A percentile compares a stretch with the other conserved stretches of the same genome.
phyloP scores from a whole-genome alignment of 2,797 vertebrate species.

The Gymnopithys bicolor region DNA sequence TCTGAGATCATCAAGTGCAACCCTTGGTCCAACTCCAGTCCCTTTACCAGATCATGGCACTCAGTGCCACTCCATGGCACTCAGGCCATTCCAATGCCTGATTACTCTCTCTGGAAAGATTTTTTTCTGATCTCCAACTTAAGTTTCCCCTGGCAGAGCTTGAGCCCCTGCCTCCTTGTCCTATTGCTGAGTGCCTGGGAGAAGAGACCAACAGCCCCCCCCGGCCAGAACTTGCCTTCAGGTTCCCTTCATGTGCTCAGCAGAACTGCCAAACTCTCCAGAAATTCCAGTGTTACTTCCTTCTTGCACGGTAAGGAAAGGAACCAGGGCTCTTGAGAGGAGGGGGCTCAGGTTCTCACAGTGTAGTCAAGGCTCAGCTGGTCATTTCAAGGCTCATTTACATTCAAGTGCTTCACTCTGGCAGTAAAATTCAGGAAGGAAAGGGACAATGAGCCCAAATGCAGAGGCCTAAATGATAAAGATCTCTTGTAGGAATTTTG shows the following conservation, averaged over 20 bases:
- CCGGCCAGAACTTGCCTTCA: too few species aligned
- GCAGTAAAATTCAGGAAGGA: background rate
- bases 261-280: background rate
- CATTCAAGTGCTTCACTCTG: background rate
- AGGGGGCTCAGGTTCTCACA: background rate
- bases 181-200: too few species aligned
- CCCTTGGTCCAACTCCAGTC: too few species aligned
- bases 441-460: background rate
- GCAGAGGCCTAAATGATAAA: background rate
- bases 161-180: too few species aligned
- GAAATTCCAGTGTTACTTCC: rapidly evolving
- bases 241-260: background rate
- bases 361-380: background rate
- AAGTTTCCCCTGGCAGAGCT: too few species aligned
- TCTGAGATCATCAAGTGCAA: too few species aligned
- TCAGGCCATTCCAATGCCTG: too few species aligned
- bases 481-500: background rate
- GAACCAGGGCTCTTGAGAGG: background rate
- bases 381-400: background rate
- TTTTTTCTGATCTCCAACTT: too few species aligned
- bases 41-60: too few species aligned
- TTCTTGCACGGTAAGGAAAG: background rate
- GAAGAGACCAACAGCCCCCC: too few species aligned
- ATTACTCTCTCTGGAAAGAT: too few species aligned
- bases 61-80: too few species aligned